Conservation (phyloP, 2,113 vertebrate genomes). For the cat (Felis catus) region DNA sequence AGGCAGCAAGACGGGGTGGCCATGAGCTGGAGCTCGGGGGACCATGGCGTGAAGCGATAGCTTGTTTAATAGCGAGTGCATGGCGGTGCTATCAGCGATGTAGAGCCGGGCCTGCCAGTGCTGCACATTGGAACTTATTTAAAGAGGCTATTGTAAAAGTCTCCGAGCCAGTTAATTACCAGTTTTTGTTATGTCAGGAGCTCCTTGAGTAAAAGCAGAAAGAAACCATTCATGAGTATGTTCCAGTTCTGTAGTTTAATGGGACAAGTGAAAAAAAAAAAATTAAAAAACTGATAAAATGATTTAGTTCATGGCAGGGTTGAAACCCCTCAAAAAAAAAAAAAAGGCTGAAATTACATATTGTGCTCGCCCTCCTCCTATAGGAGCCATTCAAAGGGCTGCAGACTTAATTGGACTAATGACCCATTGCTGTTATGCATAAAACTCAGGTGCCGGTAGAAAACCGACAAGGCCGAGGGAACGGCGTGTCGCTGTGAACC, state of each 20-base stretch:
- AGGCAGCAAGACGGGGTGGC: neutral
- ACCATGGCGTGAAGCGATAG: slow-evolving; percentile 33
- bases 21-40: slow-evolving; percentile 45
- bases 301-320: slow-evolving; percentile 81
- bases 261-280: slow-evolving; percentile 81
- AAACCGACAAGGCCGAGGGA: slow-evolving; percentile 41
- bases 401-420: slow-evolving; percentile 82
- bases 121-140: slow-evolving; percentile 80
- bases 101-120: slow-evolving; percentile 66
- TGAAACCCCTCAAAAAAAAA: slow-evolving; percentile 82
- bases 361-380: slow-evolving; percentile 78
- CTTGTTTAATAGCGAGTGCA: slow-evolving; percentile 75
- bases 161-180: slow-evolving; percentile 87
- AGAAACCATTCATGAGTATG: slow-evolving; percentile 87
- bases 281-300: slow-evolving; percentile 84
- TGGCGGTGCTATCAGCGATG: slow-evolving; percentile 78
- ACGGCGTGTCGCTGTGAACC: slow-evolving; percentile 35
- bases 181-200: slow-evolving; percentile 90
- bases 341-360: slow-evolving; percentile 85
- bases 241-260: slow-evolving; percentile 90
- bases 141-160: slow-evolving; percentile 87
- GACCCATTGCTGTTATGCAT: slow-evolving; percentile 77
- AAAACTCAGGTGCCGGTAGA: slow-evolving; percentile 58
- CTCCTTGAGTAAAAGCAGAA: slow-evolving; percentile 87
- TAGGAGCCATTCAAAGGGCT: slow-evolving; percentile 76